These are phyloP conservation scores for Adelges cooleyi DNA, from an alignment of 1,140 invertebrate species.

Conservation along the genomic window DNA sequence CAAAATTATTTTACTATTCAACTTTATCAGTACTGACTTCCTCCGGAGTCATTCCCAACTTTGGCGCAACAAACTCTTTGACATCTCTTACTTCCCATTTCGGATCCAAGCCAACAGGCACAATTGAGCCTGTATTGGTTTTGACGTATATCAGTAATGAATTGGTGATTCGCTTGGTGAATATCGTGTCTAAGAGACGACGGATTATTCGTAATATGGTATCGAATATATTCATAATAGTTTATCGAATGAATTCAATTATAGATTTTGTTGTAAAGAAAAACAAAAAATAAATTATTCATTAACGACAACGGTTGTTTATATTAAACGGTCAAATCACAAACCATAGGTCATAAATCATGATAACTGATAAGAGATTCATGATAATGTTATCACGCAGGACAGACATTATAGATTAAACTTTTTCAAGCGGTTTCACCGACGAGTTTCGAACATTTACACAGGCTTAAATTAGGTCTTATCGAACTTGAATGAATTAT, in stretches of 20 bases:
- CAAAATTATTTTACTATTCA: neutral
- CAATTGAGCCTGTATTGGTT: slow-evolving; percentile 53
- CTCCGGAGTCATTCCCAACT: slow-evolving; percentile 52
- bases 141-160: slow-evolving; percentile 57
- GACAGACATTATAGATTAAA: no score
- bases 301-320: neutral
- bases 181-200: neutral
- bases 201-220: neutral
- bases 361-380: no score
- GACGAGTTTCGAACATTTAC: no score
- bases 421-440: no score
- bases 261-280: no score
- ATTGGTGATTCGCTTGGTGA: slow-evolving; percentile 41
- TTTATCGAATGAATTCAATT: no score
- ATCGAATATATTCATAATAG: neutral
- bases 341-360: no score
- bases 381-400: no score
- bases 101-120: slow-evolving; percentile 57
- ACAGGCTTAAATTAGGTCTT: no score
- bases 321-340: slow-evolving; percentile 5
- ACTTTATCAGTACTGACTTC: slow-evolving; percentile 42
- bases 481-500: no score
- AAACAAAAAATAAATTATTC: no score
- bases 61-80: slow-evolving; percentile 57
- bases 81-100: slow-evolving; percentile 64